Percentiles rank a stretch among this genome's conserved stretches.
Evolutionary conservation across 2,797 vertebrate genomes (phyloP).

Genomic region (Rhynchonycteris naso): DNA sequence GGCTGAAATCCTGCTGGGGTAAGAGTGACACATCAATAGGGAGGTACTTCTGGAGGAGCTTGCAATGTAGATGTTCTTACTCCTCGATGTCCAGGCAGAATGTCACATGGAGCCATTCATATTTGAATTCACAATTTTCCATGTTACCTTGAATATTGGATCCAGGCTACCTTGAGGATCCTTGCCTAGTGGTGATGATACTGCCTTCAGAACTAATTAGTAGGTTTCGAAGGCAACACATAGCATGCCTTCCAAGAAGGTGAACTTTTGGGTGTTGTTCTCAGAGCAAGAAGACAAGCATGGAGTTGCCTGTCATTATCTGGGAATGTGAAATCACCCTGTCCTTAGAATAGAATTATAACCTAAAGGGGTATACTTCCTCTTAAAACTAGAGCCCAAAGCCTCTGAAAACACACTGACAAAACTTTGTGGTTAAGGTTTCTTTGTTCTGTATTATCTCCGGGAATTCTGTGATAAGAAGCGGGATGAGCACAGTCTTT

Average conservation of each 20-base stretch:
- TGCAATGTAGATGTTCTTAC: not conserved
- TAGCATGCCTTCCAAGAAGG: not conserved
- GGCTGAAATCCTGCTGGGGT: not conserved
- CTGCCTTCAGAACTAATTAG: not conserved
- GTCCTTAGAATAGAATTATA: not conserved
- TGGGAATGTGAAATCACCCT: not conserved
- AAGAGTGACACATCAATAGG: not conserved
- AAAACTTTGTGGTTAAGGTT: not conserved
- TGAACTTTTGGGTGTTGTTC: not conserved
- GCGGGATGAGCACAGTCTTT: not conserved
- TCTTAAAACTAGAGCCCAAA: not conserved
- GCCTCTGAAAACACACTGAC: not conserved
- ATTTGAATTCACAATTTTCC: not conserved
- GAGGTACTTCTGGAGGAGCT: not conserved
- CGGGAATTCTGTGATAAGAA: not conserved
- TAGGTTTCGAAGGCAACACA: not conserved
- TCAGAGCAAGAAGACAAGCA: not conserved
- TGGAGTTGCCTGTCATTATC: not conserved
- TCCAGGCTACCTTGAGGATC: not conserved
- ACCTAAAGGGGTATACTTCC: not conserved
- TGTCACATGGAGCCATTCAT: not conserved
- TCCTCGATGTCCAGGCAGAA: not conserved
- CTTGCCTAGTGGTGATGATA: not conserved
- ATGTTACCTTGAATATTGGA: not conserved
- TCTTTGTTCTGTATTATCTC: not conserved